A percentile compares a stretch with the other conserved stretches of the same genome.
These are phyloP conservation scores for Astropecten irregularis DNA, from an alignment of 53 echinoderm and acorn worm genomes.

Conservation along the genomic window DNA sequence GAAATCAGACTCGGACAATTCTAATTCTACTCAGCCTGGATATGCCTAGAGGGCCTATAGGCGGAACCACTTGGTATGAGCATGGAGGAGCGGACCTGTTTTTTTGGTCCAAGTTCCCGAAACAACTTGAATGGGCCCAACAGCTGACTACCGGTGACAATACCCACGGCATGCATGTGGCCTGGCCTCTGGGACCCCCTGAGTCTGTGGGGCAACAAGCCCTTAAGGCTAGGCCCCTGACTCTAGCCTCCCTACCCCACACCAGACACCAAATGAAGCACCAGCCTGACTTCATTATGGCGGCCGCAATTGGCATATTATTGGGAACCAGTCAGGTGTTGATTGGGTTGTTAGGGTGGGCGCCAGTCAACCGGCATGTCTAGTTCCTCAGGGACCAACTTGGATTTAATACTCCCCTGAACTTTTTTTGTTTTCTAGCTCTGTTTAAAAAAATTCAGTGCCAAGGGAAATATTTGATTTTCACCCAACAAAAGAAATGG, in stretches of 20 bases:
- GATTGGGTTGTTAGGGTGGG: constrained; percentile 50
- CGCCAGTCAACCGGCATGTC: constrained; percentile 8
- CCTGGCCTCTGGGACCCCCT: neutral
- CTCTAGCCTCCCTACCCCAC: neutral
- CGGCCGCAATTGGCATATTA: constrained; percentile 27
- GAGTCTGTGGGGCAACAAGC: neutral
- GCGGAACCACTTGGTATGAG: too few species aligned
- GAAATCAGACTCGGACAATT: too few species aligned
- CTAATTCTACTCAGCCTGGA: too few species aligned
- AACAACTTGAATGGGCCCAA: neutral
- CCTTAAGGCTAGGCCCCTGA: too few species aligned
- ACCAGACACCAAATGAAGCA: constrained; percentile 9
- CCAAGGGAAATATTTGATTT: too few species aligned
- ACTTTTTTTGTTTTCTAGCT: too few species aligned
- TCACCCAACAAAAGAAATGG: too few species aligned
- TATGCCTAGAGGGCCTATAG: too few species aligned
- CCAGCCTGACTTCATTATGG: constrained; percentile 42
- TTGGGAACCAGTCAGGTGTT: constrained; percentile 31
- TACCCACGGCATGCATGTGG: too few species aligned
- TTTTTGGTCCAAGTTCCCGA: too few species aligned
- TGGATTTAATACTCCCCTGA: neutral
- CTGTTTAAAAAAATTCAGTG: too few species aligned
- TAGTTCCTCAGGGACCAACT: constrained; percentile 31
- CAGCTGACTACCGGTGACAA: constrained; percentile 31
- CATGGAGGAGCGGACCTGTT: too few species aligned